phyloP scores from a whole-genome alignment of 2,797 vertebrate genomes.

The Huso huso region DNA sequence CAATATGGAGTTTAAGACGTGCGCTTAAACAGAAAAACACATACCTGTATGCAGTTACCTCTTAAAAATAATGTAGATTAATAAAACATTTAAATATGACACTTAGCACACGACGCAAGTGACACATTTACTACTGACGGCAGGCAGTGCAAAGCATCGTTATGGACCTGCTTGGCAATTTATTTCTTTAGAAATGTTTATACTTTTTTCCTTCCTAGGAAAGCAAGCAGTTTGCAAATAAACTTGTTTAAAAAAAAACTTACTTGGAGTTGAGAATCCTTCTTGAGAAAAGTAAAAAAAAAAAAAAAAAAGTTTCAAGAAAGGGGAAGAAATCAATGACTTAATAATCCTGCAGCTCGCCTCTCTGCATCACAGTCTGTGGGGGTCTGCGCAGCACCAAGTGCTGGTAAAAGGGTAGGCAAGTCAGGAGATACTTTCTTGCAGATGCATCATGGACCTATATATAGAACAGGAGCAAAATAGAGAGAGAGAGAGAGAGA shows the following conservation, averaged over 20 bases:
- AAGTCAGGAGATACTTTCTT: constrained; percentile 78
- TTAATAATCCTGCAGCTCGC: constrained; percentile 37
- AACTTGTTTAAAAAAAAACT: constrained; percentile 39
- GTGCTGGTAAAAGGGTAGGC: constrained; percentile 60
- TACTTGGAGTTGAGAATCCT: constrained; percentile 54
- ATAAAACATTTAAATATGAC: background rate
- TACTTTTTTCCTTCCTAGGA: background rate
- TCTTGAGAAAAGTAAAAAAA: constrained; percentile 16
- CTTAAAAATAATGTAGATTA: constrained; percentile 19
- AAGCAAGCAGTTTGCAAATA: constrained; percentile 20
- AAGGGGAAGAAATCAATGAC: constrained; percentile 22
- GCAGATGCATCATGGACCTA: constrained; percentile 75
- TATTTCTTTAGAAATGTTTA: constrained; percentile 1
- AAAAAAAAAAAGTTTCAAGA: constrained; percentile 28
- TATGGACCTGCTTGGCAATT: too few relatives aligned
- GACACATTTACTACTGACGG: background rate
- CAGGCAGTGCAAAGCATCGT: constrained; percentile 4
- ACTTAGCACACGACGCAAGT: background rate
- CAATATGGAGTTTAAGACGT: background rate
- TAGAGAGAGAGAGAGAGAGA: constrained; percentile 30
- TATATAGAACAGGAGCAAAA: constrained; percentile 70
- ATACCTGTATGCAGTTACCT: constrained; percentile 23
- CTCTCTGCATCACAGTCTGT: constrained; percentile 45
- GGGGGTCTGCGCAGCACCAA: constrained; percentile 56
- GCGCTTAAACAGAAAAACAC: constrained; percentile 15